Base-by-base conservation (phyloP, 2,888 invertebrate genomes). In the Pristionchus maxplancki region DNA sequence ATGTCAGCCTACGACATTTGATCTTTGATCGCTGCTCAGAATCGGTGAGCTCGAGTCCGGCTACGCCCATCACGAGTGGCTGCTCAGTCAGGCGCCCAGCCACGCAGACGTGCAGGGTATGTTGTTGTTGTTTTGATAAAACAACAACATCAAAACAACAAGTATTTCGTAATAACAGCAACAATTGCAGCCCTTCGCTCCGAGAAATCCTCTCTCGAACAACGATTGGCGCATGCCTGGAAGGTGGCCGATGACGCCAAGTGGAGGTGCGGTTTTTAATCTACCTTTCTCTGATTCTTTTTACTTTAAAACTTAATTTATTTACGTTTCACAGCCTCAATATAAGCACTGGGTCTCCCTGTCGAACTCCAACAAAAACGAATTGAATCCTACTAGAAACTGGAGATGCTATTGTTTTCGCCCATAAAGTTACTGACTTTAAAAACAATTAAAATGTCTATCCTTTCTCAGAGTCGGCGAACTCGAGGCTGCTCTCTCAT, bases 11-110 rank as follows among this genome's bases (percentile, higher is more conserved):
- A n/a, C n/a, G n/a, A n/a, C n/a, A n/a, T n/a, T 78, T 78, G 78
- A 78, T 78, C 78, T 78, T 78, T 44, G n/a, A 78, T 28, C 82
- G 53, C 20, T 71, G 8, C 48, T 37, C 17, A 88, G 88, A 58
- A 88, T 88, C 88, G 88, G 88, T 8, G 88, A 88, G 44, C 88
- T 88, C 40, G 88, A 88, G 40, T 78, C 88, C 5, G 88, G 88
- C 9, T 88, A 88, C 62, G 88, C 88, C 44, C 88, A 88, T n/a
- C 88, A 88, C 81, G 88, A 88, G 48, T 88, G 88, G 88, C 62
- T 81, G 44, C 81, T 88, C n/a, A 48, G 48, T 37, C 88, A 88
- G 62, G 28, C 24, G 37, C 40, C 62, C 20, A 58, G 50, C 15
- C 44, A 50, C 6, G 71, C 31, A 2, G 71, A 87, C 31, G 48